Evolutionary conservation across 2,797 vertebrate genomes (phyloP).

Genomic region (Anas capensis): DNA sequence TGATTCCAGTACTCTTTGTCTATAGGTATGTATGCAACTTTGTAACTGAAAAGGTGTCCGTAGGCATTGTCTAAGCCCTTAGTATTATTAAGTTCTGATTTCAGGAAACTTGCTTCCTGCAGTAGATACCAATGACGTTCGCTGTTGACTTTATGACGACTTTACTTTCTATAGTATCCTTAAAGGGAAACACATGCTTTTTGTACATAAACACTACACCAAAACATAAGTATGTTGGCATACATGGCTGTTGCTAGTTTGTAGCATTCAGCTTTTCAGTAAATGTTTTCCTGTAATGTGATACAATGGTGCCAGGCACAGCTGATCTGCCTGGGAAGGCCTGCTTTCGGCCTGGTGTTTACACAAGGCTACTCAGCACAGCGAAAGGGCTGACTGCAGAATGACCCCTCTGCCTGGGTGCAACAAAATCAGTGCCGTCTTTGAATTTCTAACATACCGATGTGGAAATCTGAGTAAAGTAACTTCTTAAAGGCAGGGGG

Average conservation of each 20-base stretch:
- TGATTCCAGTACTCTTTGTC: not conserved
- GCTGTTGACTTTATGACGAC: not conserved
- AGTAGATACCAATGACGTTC: not conserved
- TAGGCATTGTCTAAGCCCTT: not conserved
- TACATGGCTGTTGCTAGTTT: not conserved
- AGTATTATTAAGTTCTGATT: not conserved
- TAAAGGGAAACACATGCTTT: not conserved
- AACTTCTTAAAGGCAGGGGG: not conserved
- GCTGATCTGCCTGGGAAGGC: not conserved
- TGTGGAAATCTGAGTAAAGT: not conserved
- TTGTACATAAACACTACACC: not conserved
- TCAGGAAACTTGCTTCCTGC: not conserved
- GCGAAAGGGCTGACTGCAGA: not conserved
- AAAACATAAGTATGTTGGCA: not conserved
- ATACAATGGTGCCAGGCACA: not conserved
- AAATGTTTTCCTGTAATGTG: not conserved
- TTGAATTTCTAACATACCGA: not conserved
- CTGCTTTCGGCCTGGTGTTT: not conserved
- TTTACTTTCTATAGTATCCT: not conserved
- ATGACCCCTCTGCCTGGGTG: not conserved
- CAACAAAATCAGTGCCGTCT: fast-evolving
- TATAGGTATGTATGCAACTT: not conserved
- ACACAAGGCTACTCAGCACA: not conserved
- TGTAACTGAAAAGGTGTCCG: not conserved
- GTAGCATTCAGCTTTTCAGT: not conserved